phyloP scores from a whole-genome alignment of 1,140 invertebrate genomes.

The Cydia fagiglandana region DNA sequence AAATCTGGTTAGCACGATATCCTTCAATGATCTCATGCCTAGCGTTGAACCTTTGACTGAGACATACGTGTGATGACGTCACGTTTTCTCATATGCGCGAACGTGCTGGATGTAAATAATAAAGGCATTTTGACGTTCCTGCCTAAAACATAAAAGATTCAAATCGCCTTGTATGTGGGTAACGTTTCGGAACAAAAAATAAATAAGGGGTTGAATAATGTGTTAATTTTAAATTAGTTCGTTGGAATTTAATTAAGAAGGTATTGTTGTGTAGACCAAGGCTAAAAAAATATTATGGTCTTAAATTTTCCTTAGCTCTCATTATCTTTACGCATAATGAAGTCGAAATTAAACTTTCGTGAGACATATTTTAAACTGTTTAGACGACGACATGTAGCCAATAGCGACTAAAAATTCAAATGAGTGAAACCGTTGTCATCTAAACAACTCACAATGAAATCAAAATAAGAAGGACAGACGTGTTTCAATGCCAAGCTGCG shows the following conservation, averaged over 20 bases:
- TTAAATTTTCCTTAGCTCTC: too few relatives aligned
- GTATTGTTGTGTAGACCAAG: too few relatives aligned
- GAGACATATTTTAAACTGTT: too few relatives aligned
- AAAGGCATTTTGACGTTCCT: constrained; percentile 18
- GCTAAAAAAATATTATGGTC: too few relatives aligned
- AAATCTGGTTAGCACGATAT: neutral
- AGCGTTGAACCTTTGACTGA: neutral
- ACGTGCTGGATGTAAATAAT: constrained; percentile 18
- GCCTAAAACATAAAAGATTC: neutral
- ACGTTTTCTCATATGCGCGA: constrained; percentile 7
- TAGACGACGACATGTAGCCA: too few relatives aligned
- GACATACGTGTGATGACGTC: constrained; percentile 9
- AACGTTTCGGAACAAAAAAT: neutral
- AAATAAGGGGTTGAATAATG: neutral
- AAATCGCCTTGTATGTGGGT: neutral
- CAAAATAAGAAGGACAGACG: too few relatives aligned
- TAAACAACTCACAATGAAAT: too few relatives aligned
- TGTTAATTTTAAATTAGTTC: neutral
- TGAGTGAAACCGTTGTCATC: too few relatives aligned
- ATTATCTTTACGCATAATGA: too few relatives aligned
- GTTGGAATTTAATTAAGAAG: neutral
- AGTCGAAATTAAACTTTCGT: too few relatives aligned
- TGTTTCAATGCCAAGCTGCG: too few relatives aligned
- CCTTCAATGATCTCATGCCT: neutral
- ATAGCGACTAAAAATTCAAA: too few relatives aligned